Conservation (phyloP, 2,888 invertebrate species). For the Polydrusus tereticollis region DNA sequence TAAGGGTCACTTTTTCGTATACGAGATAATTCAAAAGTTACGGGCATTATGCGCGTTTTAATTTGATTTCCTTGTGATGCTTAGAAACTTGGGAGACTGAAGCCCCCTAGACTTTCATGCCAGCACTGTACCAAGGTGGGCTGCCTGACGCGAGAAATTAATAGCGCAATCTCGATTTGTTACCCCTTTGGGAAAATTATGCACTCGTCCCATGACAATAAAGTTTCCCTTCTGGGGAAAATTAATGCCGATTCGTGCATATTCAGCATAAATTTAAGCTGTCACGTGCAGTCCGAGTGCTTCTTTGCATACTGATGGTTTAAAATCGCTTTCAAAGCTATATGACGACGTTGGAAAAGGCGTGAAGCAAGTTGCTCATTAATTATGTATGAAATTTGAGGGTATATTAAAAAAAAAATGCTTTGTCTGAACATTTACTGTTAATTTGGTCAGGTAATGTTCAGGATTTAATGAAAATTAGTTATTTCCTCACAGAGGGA, state of each 20-base stretch:
- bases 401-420: too few species aligned
- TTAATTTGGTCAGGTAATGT: too few species aligned
- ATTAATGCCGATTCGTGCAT: not conserved
- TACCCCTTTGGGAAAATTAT: not conserved
- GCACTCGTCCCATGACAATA: not conserved
- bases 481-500: too few species aligned
- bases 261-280: conserved; percentile 1
- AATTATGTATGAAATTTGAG: too few species aligned
- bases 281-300: not conserved
- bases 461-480: too few species aligned
- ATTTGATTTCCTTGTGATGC: too few species aligned
- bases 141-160: not conserved
- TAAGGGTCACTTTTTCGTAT: too few species aligned
- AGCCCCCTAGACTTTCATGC: not conserved
- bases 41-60: too few species aligned
- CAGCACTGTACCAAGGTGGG: not conserved
- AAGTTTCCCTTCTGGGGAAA: not conserved
- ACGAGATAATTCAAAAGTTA: too few species aligned
- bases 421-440: too few species aligned
- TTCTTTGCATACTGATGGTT: not conserved
- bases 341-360: not conserved
- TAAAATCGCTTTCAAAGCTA: too few species aligned
- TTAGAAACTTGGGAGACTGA: too few species aligned
- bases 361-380: not conserved
- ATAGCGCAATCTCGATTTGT: not conserved